Evolutionary conservation across 2,113 vertebrate species (phyloP).

Genomic region (Cyprinodon brontotheroides): DNA sequence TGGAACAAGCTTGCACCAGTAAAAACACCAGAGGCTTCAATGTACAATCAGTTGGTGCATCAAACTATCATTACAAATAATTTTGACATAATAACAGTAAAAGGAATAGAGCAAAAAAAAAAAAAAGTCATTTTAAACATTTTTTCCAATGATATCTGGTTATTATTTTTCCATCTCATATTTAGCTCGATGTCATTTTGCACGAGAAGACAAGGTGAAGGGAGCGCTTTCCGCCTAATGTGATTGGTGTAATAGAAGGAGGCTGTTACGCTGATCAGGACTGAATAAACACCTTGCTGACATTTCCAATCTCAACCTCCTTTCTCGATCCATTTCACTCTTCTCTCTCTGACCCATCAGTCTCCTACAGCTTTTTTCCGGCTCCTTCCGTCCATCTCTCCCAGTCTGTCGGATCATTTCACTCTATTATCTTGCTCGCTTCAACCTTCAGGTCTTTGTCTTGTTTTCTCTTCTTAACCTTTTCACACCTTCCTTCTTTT

Average conservation of each 20-base stretch:
- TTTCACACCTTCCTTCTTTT: slow-evolving; percentile 27
- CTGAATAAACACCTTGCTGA: slow-evolving; percentile 43
- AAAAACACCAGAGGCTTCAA: slow-evolving; percentile 34
- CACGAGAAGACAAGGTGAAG: slow-evolving; percentile 14
- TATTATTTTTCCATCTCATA: slow-evolving; percentile 36
- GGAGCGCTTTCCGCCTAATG: slow-evolving; percentile 31
- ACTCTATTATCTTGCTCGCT: slow-evolving; percentile 55
- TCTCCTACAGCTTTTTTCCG: slow-evolving; percentile 32
- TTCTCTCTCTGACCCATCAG: slow-evolving; percentile 46
- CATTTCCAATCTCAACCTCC: slow-evolving; percentile 53
- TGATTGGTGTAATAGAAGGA: slow-evolving; percentile 54
- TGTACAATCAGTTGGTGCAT: slow-evolving; percentile 56
- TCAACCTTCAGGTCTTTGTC: slow-evolving; percentile 42
- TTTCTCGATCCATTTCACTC: slow-evolving; percentile 46
- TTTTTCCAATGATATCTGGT: slow-evolving; percentile 30
- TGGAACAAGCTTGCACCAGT: background rate
- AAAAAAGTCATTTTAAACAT: slow-evolving; percentile 29
- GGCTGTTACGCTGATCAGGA: slow-evolving; percentile 60
- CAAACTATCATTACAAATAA: slow-evolving; percentile 54
- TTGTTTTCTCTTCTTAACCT: slow-evolving; percentile 54
- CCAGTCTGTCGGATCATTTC: slow-evolving; percentile 61
- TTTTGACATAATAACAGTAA: slow-evolving; percentile 20
- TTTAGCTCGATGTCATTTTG: slow-evolving; percentile 41
- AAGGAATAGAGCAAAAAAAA: slow-evolving; percentile 18
- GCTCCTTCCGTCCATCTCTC: slow-evolving; percentile 44